These are phyloP conservation scores for Metellina segmentata DNA, from an alignment of 2,888 invertebrate species.

Conservation along the genomic window DNA sequence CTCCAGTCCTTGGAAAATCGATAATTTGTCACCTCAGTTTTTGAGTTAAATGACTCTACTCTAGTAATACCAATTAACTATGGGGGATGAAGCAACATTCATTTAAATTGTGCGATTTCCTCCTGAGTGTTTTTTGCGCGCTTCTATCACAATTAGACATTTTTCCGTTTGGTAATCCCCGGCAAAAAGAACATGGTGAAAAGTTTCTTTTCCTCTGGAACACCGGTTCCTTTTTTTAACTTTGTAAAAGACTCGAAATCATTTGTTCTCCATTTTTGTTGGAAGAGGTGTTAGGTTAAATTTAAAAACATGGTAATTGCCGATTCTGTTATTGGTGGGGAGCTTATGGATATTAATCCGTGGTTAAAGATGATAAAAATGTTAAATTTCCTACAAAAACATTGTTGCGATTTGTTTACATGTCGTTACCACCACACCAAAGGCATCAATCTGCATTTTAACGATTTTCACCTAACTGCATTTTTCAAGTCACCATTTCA, in stretches of 20 bases:
- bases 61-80: slow-evolving; percentile 51
- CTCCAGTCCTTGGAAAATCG: slow-evolving; percentile 30
- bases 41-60: slow-evolving; percentile 34
- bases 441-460: too few relatives aligned
- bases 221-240: neutral
- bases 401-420: neutral
- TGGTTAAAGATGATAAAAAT: neutral
- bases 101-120: slow-evolving; percentile 7
- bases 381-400: neutral
- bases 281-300: neutral
- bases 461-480: too few relatives aligned
- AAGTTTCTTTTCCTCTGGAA: neutral
- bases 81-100: slow-evolving; percentile 24
- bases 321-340: slow-evolving; percentile 8
- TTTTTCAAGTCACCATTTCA: too few relatives aligned
- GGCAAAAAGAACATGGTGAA: neutral
- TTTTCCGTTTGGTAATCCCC: neutral
- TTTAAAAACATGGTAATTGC: slow-evolving; percentile 6
- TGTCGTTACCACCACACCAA: too few relatives aligned
- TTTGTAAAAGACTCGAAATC: neutral
- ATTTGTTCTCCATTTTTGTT: neutral
- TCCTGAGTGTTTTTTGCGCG: slow-evolving; percentile 3
- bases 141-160: slow-evolving; percentile 45
- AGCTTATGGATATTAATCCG: neutral
- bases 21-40: slow-evolving; percentile 31